These are phyloP conservation scores for Tupaia tana DNA, from an alignment of 2,113 vertebrate genomes.

Conservation along the genomic window DNA sequence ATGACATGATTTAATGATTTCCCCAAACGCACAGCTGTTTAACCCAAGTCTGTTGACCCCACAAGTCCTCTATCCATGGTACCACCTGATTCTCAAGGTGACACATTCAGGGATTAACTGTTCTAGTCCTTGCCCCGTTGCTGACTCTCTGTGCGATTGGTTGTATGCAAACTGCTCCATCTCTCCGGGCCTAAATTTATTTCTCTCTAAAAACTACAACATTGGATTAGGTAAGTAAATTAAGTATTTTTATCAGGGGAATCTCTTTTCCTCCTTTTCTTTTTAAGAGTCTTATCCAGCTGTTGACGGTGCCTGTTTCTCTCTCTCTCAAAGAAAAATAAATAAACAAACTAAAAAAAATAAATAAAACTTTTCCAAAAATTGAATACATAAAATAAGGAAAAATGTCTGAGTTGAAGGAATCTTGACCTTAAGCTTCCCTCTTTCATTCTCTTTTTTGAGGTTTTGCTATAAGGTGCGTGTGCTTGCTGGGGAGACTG, in stretches of 20 bases:
- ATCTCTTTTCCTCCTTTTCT: too few relatives aligned
- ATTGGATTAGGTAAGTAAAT: neutral
- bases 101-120: neutral
- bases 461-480: too few relatives aligned
- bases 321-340: too few relatives aligned
- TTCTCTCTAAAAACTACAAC: conserved; percentile 7
- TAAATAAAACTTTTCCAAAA: neutral
- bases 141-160: neutral
- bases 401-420: neutral
- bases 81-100: neutral
- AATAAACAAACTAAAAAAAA: too few relatives aligned
- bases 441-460: neutral
- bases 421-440: neutral
- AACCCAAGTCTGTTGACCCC: neutral
- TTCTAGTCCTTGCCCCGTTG: neutral
- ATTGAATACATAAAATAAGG: neutral
- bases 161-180: neutral
- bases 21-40: neutral
- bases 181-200: neutral
- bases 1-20: neutral
- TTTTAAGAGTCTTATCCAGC: neutral
- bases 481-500: too few relatives aligned
- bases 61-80: neutral
- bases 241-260: neutral
- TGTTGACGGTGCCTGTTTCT: too few relatives aligned